Percentiles rank a stretch among this genome's conserved stretches.
Conservation (phyloP, 1,140 invertebrate species). For the Zaprionus ornatus region DNA sequence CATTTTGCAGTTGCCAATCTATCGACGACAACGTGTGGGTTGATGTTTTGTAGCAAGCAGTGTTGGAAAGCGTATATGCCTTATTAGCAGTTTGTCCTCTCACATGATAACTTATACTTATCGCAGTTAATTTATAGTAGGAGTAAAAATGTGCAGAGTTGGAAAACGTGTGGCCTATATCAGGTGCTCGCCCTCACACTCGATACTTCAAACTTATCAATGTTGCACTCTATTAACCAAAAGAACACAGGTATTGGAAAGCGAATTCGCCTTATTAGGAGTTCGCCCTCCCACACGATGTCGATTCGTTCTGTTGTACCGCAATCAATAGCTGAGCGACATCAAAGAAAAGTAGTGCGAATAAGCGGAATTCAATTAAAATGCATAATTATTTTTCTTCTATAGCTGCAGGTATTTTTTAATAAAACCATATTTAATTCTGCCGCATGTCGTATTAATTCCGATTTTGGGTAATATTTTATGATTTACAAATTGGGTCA, state of each 20-base stretch:
- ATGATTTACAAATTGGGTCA: background rate
- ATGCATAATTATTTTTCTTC: background rate
- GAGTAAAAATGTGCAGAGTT: background rate
- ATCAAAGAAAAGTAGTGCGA: background rate
- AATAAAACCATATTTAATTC: background rate
- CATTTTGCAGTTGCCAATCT: conserved; percentile 37
- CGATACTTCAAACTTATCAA: background rate
- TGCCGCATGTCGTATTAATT: background rate
- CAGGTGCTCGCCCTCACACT: background rate
- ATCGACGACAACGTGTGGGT: background rate
- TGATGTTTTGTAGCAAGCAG: background rate
- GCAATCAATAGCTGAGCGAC: background rate
- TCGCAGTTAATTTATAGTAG: background rate
- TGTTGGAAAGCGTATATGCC: background rate
- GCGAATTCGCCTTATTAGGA: background rate
- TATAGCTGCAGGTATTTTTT: background rate
- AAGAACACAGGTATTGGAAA: background rate
- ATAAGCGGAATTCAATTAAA: background rate
- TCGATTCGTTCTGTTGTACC: background rate
- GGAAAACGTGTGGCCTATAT: background rate
- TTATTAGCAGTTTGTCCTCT: background rate
- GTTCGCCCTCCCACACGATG: background rate
- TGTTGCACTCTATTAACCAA: background rate
- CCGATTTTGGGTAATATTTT: background rate
- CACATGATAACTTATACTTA: background rate